Percentiles rank a stretch among this genome's conserved stretches.
Evolutionary conservation across 2,797 vertebrate genomes (phyloP).

Genomic region (Syngnathus rostellatus): DNA sequence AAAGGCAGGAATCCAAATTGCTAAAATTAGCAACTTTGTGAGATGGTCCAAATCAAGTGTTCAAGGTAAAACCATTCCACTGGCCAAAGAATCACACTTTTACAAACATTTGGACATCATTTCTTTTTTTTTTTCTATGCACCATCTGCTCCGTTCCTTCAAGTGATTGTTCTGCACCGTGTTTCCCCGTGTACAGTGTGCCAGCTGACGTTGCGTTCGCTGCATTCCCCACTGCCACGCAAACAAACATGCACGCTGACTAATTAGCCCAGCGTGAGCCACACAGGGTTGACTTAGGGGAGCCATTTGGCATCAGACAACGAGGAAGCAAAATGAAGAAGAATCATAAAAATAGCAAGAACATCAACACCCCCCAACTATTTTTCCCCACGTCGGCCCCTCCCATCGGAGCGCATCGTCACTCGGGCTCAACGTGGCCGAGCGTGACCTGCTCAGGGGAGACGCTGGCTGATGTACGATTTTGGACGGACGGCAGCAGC

Average conservation of each 20-base stretch:
- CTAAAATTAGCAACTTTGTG: not conserved
- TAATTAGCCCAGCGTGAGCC: constrained; percentile 28
- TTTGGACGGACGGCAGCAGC: constrained; percentile 11
- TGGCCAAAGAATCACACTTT: not conserved
- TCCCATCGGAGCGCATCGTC: constrained; percentile 28
- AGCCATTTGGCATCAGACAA: constrained; percentile 20
- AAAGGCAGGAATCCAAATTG: not conserved
- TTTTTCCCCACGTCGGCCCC: not conserved
- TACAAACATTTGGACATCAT: constrained; percentile 1
- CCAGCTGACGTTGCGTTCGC: constrained; percentile 22
- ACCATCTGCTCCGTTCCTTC: constrained; percentile 3
- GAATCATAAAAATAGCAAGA: constrained; percentile 27
- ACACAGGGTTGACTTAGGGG: constrained; percentile 6
- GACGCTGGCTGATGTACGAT: constrained; percentile 13
- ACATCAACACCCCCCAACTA: not conserved
- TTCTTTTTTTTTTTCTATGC: not conserved
- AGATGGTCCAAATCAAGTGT: not conserved
- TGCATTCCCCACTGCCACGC: constrained; percentile 26
- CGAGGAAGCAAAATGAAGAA: constrained; percentile 19
- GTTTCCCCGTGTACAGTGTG: not conserved
- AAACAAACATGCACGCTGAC: constrained; percentile 8
- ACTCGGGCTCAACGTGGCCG: constrained; percentile 43
- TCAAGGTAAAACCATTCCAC: constrained; percentile 4
- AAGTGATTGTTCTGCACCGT: constrained; percentile 1
- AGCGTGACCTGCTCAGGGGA: constrained; percentile 43